phyloP scores from a whole-genome alignment of 2,888 invertebrate species.

The Polymixis lichenea region DNA sequence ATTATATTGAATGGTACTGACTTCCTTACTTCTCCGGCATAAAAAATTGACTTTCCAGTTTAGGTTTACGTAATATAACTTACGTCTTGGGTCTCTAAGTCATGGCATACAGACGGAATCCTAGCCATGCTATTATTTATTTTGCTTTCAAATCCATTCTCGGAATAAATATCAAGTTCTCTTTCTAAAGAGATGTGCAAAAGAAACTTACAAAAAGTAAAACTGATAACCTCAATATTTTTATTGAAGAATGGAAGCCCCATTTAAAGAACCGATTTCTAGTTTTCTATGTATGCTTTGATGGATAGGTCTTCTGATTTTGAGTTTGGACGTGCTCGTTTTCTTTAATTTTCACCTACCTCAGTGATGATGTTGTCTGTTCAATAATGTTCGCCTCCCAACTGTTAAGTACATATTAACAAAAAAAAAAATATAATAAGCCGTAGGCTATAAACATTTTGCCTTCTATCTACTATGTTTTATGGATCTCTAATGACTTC shows the following conservation, averaged over 20 bases:
- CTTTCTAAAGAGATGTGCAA: not conserved
- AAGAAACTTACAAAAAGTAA: slow-evolving; percentile 4
- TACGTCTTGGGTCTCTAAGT: not conserved
- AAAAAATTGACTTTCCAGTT: not conserved
- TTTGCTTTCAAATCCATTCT: not conserved
- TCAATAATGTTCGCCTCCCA: no score
- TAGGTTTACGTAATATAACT: not conserved
- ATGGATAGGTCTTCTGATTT: not conserved
- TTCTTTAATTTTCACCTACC: not conserved
- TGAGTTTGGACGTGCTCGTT: not conserved
- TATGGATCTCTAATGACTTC: slow-evolving; percentile 26
- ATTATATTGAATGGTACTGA: not conserved
- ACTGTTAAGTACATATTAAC: no score
- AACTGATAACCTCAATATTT: slow-evolving; percentile 24
- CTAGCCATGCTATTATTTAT: not conserved
- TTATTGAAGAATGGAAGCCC: not conserved
- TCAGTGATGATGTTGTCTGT: not conserved
- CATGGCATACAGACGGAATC: slow-evolving; percentile 3
- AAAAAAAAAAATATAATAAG: no score
- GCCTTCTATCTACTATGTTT: not conserved
- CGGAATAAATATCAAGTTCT: slow-evolving; percentile 12
- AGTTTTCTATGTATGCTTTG: not conserved
- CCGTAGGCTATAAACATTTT: not conserved
- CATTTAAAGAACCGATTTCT: not conserved
- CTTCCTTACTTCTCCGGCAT: not conserved